A percentile compares a stretch with the other conserved stretches of the same genome.
phyloP scores from a whole-genome alignment of 2,797 vertebrate genomes.

The Molossus alvarezi region DNA sequence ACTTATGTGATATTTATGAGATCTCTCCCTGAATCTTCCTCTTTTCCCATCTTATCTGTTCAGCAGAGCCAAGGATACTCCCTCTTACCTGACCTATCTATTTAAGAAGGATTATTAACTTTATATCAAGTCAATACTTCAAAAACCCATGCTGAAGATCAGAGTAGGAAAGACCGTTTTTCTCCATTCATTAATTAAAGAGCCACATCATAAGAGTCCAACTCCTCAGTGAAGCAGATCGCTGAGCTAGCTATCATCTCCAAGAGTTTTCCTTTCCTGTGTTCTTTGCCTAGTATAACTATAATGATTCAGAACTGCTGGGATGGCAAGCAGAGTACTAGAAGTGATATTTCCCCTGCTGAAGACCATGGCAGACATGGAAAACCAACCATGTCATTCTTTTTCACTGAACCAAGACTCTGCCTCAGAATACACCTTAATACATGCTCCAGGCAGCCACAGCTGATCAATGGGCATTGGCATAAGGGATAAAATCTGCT shows the following conservation, averaged over 20 bases:
- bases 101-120: constrained; percentile 62
- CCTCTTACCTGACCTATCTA: constrained; percentile 32
- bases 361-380: constrained; percentile 36
- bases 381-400: constrained; percentile 38
- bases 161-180: constrained; percentile 24
- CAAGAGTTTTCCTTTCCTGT: constrained; percentile 26
- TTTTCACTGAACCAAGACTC: constrained; percentile 31
- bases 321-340: constrained; percentile 34
- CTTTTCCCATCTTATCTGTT: not conserved
- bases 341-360: not conserved
- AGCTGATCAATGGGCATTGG: constrained; percentile 15
- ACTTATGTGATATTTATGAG: constrained; percentile 50
- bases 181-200: constrained; percentile 39
- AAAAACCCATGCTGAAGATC: constrained; percentile 40
- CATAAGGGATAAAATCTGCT: not conserved
- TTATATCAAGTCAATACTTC: constrained; percentile 57
- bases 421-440: constrained; percentile 57
- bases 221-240: not conserved
- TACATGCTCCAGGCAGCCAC: not conserved
- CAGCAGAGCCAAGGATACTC: constrained; percentile 58
- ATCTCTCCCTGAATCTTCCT: constrained; percentile 54
- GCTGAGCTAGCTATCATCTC: constrained; percentile 12
- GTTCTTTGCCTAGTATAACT: constrained; percentile 62
- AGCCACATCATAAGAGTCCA: constrained; percentile 37
- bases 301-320: constrained; percentile 4